Conservation (phyloP, 2,888 invertebrate species). For the Leucania comma region DNA sequence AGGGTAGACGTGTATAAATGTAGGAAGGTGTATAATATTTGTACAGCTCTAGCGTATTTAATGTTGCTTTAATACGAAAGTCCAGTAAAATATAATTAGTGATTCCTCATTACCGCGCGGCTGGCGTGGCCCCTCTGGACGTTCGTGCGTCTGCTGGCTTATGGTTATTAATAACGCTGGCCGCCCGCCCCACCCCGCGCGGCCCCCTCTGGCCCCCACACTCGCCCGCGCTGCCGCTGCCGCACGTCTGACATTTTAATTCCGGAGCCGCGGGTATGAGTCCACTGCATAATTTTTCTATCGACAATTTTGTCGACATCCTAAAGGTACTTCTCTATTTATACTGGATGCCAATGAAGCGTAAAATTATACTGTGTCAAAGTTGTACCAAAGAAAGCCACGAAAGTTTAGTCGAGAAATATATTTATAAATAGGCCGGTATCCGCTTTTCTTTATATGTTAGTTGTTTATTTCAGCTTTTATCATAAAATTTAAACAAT, state of each 20-base stretch:
- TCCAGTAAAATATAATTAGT: constrained; percentile 91
- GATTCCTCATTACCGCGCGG: constrained; percentile 90
- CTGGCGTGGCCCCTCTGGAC: constrained; percentile 89
- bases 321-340: constrained; percentile 77
- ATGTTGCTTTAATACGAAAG: constrained; percentile 85
- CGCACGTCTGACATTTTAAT: constrained; percentile 91
- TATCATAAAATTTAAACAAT: not conserved
- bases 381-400: constrained; percentile 28
- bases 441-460: constrained; percentile 3
- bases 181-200: constrained; percentile 77
- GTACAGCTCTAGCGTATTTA: constrained; percentile 75
- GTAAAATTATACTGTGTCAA: constrained; percentile 43
- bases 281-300: constrained; percentile 80
- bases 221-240: constrained; percentile 85
- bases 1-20: constrained; percentile 49
- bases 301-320: constrained; percentile 86
- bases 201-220: constrained; percentile 78
- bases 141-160: constrained; percentile 91
- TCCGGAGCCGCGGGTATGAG: constrained; percentile 85
- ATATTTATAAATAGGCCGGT: constrained; percentile 1
- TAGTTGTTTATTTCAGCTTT: constrained; percentile 13
- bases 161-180: constrained; percentile 90
- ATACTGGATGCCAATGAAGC: constrained; percentile 40
- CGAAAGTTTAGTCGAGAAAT: constrained; percentile 28
- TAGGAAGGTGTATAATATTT: constrained; percentile 67